These are phyloP conservation scores for Martes martes DNA, from an alignment of 2,113 vertebrate genomes.

Conservation along the genomic window DNA sequence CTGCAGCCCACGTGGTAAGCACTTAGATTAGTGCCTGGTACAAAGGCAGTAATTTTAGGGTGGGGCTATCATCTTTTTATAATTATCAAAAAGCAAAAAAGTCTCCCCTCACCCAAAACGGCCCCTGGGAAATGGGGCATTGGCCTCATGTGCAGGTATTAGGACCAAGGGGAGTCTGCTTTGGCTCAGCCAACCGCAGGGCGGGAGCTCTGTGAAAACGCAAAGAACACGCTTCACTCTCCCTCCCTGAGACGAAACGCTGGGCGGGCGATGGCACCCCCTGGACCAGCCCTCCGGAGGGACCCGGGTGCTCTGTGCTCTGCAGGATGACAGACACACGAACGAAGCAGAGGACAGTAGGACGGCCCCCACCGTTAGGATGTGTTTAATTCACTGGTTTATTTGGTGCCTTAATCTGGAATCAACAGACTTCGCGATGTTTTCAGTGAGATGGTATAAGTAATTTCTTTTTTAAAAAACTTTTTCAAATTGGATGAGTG, in stretches of 20 bases:
- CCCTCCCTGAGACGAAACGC: neutral
- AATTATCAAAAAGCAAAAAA: neutral
- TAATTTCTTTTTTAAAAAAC: neutral
- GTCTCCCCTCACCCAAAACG: neutral
- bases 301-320: neutral
- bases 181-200: neutral
- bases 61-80: neutral
- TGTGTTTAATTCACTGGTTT: neutral
- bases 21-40: neutral
- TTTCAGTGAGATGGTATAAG: neutral
- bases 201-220: neutral
- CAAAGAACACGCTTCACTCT: neutral
- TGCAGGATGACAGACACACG: neutral
- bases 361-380: accelerated
- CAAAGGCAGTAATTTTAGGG: neutral
- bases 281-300: neutral
- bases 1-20: neutral
- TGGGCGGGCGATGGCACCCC: neutral
- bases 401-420: neutral
- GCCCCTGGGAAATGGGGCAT: neutral
- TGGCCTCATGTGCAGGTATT: too few species aligned
- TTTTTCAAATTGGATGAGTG: neutral
- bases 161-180: neutral
- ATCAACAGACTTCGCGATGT: neutral
- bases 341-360: neutral